Base-by-base conservation (phyloP, 2,888 invertebrate genomes). In the Eupithecia abbreviata region DNA sequence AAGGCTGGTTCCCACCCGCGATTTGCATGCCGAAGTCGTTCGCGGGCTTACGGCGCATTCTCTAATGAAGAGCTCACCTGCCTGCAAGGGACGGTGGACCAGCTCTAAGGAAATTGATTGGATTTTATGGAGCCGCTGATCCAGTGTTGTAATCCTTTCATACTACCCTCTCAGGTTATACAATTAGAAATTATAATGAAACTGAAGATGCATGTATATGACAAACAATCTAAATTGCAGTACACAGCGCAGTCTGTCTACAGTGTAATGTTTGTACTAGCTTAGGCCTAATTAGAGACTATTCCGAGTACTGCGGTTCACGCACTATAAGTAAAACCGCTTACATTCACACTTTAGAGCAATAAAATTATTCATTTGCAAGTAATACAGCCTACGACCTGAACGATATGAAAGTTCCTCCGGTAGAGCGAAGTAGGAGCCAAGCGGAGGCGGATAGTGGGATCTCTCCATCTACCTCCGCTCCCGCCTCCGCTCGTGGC, bases 1-100 rank as follows among this genome's bases (percentile, higher is more conserved):
- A 82, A 82, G 79, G 81, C 81, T 77, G 76, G 76, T 81, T 81
- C 79, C 51, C 51, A 51, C 80, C 73, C 15, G 78, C 80, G 73
- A 82, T 84, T 83, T 83, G 82, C 84, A 84, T 82, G 69, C 75
- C 79, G 78, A 74, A 74, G 80, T 75, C 76, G 77, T 51, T 80
- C 78, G 73, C 70, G 71, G 75, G 51, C 51, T n/a, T 15, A 4
- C 51, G n/a, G n/a, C 49, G 49, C 51, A 51, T 51, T 74, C 80
- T 78, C 68, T 80, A 72, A 78, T 77, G 68, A 73, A 77, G 76
- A 67, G 74, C 76, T 79, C 75, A 80, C 81, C 82, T 51, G 81
- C 76, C 30, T 30, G 30, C 30, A 71, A 75, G 77, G 65, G 77
- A 4, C 5, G 12, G 2, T 41, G 65, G 65, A 41, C 65, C 2